phyloP scores from a whole-genome alignment of 2,113 vertebrate species.

The Labeo catla region DNA sequence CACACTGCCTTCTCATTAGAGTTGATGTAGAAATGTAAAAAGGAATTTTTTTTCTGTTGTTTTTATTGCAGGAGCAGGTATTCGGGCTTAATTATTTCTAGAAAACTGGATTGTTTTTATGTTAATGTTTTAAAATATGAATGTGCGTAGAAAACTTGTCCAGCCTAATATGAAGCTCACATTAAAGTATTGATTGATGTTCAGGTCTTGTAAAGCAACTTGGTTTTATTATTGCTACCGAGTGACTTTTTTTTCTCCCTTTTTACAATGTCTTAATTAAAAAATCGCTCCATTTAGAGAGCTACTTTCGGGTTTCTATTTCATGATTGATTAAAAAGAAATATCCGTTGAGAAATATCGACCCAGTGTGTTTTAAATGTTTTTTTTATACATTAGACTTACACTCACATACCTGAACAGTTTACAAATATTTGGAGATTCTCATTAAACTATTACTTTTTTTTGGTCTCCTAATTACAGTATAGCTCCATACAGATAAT shows the following conservation, averaged over 20 bases:
- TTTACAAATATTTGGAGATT: not conserved
- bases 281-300: not conserved
- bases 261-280: conserved; percentile 7
- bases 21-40: conserved; percentile 8
- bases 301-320: not conserved
- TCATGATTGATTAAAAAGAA: not conserved
- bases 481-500: not conserved
- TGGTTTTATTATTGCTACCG: not conserved
- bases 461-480: not conserved
- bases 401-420: not conserved
- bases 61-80: not conserved
- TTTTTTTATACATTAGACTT: not conserved
- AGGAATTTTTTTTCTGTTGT: not conserved
- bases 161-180: not conserved
- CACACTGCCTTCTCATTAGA: not conserved
- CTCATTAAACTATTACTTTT: not conserved
- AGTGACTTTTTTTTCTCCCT: not conserved
- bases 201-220: not conserved
- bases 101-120: not conserved
- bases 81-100: conserved; percentile 24
- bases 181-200: conserved; percentile 27
- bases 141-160: conserved; percentile 13
- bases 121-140: conserved; percentile 24
- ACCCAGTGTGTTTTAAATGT: not conserved
- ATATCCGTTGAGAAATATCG: not conserved